Evolutionary conservation across 1,140 invertebrate genomes (phyloP).

Genomic region (Hyles euphorbiae): DNA sequence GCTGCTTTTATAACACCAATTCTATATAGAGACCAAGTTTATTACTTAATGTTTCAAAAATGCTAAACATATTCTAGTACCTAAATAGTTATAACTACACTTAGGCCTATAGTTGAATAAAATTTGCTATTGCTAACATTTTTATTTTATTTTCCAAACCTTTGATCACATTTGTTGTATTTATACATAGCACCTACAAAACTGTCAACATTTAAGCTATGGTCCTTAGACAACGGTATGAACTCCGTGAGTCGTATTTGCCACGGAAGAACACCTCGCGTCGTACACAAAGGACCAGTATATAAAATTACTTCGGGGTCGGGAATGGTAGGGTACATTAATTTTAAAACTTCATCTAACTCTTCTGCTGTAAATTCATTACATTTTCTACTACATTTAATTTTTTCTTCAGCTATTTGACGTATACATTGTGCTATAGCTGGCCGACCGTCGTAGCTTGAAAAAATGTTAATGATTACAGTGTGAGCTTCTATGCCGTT

Average conservation of each 20-base stretch:
- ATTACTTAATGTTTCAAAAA: neutral
- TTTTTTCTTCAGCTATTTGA: conserved; percentile 42
- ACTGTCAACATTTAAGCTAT: conserved; percentile 72
- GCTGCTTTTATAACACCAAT: too few relatives aligned
- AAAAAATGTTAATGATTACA: conserved; percentile 62
- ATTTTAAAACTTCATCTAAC: conserved; percentile 70
- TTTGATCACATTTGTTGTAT: conserved; percentile 81
- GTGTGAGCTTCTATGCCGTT: conserved; percentile 76
- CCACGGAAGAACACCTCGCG: conserved; percentile 82
- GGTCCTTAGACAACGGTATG: conserved; percentile 76
- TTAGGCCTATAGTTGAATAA: conserved; percentile 28
- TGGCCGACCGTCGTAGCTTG: conserved; percentile 74
- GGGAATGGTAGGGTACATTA: conserved; percentile 73
- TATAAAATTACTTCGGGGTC: conserved; percentile 82
- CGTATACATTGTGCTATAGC: conserved; percentile 69
- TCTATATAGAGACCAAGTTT: neutral
- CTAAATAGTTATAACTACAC: conserved; percentile 22
- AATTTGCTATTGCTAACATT: conserved; percentile 3
- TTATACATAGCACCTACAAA: conserved; percentile 77
- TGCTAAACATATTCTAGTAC: neutral
- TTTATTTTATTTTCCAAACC: conserved; percentile 79
- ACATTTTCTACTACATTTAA: conserved; percentile 30
- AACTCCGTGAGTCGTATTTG: conserved; percentile 83
- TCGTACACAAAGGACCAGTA: conserved; percentile 76
- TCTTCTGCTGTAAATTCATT: conserved; percentile 55